These are phyloP conservation scores for Danio albolineatus DNA, from an alignment of 2,797 vertebrate genomes.

Conservation along the genomic window DNA sequence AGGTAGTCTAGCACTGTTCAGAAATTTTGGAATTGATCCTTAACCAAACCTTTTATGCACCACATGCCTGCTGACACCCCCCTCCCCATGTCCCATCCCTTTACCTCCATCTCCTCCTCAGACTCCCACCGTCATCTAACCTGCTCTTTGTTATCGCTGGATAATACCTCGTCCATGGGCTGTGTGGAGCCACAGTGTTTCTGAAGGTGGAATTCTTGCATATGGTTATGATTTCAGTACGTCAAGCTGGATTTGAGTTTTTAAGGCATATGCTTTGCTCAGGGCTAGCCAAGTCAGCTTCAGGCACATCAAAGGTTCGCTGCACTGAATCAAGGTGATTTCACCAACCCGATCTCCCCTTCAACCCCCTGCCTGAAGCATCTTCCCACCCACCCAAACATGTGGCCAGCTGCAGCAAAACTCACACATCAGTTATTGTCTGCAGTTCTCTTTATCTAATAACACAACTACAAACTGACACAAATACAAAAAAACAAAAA, in stretches of 20 bases:
- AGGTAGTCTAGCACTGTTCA: conserved; percentile 83
- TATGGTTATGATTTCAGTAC: conserved; percentile 99
- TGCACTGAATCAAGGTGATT: conserved; percentile 97
- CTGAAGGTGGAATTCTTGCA: conserved; percentile 87
- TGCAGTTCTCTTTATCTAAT: not conserved
- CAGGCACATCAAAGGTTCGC: conserved; percentile 95
- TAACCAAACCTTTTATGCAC: conserved; percentile 73
- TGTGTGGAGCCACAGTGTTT: conserved; percentile 81
- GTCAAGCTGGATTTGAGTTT: conserved; percentile 87
- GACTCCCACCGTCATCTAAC: conserved; percentile 85
- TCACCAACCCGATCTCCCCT: conserved; percentile 70
- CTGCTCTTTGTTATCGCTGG: conserved; percentile 98
- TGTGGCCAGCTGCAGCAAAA: conserved; percentile 45
- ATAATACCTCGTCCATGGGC: conserved; percentile 91
- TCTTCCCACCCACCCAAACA: conserved; percentile 45
- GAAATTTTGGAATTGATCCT: conserved; percentile 84
- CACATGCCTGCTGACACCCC: conserved; percentile 72
- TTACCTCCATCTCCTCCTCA: conserved; percentile 68
- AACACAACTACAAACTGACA: not conserved
- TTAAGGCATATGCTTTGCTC: conserved; percentile 83
- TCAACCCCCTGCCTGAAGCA: conserved; percentile 37
- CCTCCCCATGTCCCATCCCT: conserved; percentile 54
- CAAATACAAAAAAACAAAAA: no score
- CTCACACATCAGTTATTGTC: conserved; percentile 45
- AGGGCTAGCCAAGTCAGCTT: conserved; percentile 86